Base-by-base conservation (phyloP, 2,113 vertebrate genomes). In the Pavo muticus region DNA sequence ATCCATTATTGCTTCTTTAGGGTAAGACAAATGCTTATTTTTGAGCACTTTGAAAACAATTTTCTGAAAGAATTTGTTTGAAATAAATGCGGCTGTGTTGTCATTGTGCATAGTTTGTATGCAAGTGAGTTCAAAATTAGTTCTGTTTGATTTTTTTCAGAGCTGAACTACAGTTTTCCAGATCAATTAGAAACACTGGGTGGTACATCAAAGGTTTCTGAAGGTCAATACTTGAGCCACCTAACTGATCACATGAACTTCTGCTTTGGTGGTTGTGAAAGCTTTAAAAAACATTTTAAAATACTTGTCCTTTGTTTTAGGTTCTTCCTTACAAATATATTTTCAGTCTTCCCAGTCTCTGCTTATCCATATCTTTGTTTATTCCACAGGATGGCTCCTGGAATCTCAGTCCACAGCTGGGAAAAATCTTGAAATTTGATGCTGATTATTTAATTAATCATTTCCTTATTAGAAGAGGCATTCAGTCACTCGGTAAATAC, bases 361-460 rank as follows among this genome's bases (percentile, higher is more conserved):
- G 9, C 61, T 57, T 80, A 90, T 70, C 42, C 40, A 39, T 94
- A 73, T 11, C 93, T 94, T 90, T 90, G 19, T 88, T 91, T 86
- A 82, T 91, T 95, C 32, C 77, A 42, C 79, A 99, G 99, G 98
- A 98, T 10, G 98, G 99, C 35, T 99, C 96, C 95, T 99, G 98
- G 98, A 97, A 98, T 90, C 93, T 98, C 52, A 98, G 94, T 16
- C 42, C 73, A 8, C 93, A 96, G 52, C 97, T 99, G 76, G 98
- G 98, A 23, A 39, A 72, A 30, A 70, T 98, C 42, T 74, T 99
- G 29, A 90, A 95, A 5, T 74, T 99, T 79, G 90, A 98, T 39
- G 87, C 97, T 24, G 90, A 97, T 81, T 48, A 91, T 91, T 98
- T 99, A 81, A 97, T 96, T 61, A 96, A 98, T 45, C 93, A 90